Percentiles rank a stretch among this genome's conserved stretches.
Conservation (phyloP, 2,888 invertebrate species). For the Noctua janthina region DNA sequence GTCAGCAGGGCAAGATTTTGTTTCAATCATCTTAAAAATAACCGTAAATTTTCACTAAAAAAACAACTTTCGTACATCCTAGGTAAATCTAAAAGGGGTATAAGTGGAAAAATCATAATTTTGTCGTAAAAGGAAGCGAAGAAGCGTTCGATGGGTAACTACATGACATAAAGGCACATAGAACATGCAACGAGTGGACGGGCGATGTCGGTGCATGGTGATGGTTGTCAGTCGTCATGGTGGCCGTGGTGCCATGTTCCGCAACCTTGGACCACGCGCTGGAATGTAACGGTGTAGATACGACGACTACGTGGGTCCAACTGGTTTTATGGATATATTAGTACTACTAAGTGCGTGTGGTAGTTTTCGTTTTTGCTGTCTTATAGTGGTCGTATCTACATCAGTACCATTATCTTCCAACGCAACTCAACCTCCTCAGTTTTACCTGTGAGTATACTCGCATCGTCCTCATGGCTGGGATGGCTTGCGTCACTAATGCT, state of each 20-base stretch:
- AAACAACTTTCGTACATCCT: slow-evolving; percentile 62
- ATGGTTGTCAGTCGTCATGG: slow-evolving; percentile 88
- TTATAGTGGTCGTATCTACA: slow-evolving; percentile 41
- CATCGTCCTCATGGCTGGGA: slow-evolving; percentile 94
- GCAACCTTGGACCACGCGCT: slow-evolving; percentile 56
- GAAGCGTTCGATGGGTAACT: slow-evolving; percentile 83
- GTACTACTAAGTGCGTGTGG: background rate
- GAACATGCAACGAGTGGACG: slow-evolving; percentile 74
- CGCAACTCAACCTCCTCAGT: slow-evolving; percentile 33
- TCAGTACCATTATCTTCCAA: slow-evolving; percentile 38
- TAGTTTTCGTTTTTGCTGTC: background rate
- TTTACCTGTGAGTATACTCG: slow-evolving; percentile 97
- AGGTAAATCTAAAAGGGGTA: slow-evolving; percentile 70
- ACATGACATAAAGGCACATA: slow-evolving; percentile 84
- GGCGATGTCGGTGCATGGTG: slow-evolving; percentile 86
- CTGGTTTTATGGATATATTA: background rate
- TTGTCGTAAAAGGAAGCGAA: slow-evolving; percentile 81
- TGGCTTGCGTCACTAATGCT: slow-evolving; percentile 94
- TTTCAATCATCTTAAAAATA: slow-evolving; percentile 45
- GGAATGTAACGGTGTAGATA: slow-evolving; percentile 56
- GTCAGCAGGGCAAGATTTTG: background rate
- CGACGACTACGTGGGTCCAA: slow-evolving; percentile 18
- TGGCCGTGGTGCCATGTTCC: slow-evolving; percentile 64
- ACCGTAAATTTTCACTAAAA: slow-evolving; percentile 37
- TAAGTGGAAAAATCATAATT: slow-evolving; percentile 67